Base-by-base conservation (phyloP, 2,113 vertebrate genomes). In the Seriola dumerili region DNA sequence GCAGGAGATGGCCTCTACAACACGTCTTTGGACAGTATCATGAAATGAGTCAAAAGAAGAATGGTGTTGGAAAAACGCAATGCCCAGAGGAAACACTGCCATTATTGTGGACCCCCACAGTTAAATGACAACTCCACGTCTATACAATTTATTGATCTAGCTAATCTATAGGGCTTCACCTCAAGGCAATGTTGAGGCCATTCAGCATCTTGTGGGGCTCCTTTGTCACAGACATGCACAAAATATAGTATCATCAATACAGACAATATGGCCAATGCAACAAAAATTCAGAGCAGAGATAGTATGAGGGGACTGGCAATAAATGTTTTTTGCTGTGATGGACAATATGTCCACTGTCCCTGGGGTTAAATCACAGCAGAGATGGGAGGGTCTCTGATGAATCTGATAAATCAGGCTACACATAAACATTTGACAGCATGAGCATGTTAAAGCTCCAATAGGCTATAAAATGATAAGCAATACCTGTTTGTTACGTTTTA, bases 61-160 rank as follows among this genome's bases (percentile, higher is more conserved):
- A 63, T 58, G 1, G 1, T 16, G 13, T 46, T 74, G 3, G 3
- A 44, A 63, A 76, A 76, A 75, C 2, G 29, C 7, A 50, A 25
- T 19, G 50, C 21, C 40, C 38, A 0, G 29, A 54, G 72, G 29
- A 67, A 44, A 48, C 1, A 13, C 5, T 44, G 19, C 8, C 34
- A 32, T 55, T 62, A 46, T 25, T 65, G 13, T 71, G 23, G 25
- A 52, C 8, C 46, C 67, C 58, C 64, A 23, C 3, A 3, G 57
- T 36, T 32, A 76, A 52, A 76, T 42, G 71, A 83, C 61, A 80
- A 55, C 55, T 77, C 44, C n/a, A 69, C 42, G 69, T 62, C 68
- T 50, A 42, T 52, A 63, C n/a, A 9, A 2, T 21, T 13, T 72
- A 91, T 86, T 88, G 87, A 90, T 89, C 52, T 10, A 66, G 2